A percentile compares a stretch with the other conserved stretches of the same genome.
Conservation (phyloP, 2,888 invertebrate species). For the Smittia aterrima region DNA sequence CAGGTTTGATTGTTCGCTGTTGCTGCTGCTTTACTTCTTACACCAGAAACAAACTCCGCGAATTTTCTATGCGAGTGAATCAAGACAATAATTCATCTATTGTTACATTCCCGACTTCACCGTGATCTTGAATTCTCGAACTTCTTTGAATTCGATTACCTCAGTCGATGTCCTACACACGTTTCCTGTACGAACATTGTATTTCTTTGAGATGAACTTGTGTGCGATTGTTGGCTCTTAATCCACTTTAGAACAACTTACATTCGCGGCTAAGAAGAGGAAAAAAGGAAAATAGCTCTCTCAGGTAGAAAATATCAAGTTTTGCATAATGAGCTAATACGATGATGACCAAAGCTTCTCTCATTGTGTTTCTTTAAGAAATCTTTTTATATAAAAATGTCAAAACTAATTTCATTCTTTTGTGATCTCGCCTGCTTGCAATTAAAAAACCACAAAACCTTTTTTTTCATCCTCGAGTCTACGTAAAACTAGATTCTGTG, state of each 20-base stretch:
- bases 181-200: neutral
- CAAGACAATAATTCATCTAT: neutral
- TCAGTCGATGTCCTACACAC: neutral
- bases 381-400: neutral
- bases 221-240: neutral
- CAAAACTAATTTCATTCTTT: constrained; percentile 1
- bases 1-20: neutral
- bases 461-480: neutral
- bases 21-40: neutral
- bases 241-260: neutral
- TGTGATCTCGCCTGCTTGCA: neutral
- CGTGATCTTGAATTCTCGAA: neutral
- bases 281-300: too few species aligned
- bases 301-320: too few species aligned
- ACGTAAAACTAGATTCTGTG: neutral
- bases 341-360: neutral
- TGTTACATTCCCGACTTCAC: neutral
- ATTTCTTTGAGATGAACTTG: neutral
- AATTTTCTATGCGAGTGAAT: neutral
- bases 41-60: neutral
- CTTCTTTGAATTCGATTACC: constrained; percentile 1
- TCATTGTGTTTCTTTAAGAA: neutral
- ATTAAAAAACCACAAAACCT: too few species aligned
- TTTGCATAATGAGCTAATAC: constrained; percentile 6
- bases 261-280: too few species aligned